Base-by-base conservation (phyloP, 2,888 invertebrate species). In the Parelbella ahira region DNA sequence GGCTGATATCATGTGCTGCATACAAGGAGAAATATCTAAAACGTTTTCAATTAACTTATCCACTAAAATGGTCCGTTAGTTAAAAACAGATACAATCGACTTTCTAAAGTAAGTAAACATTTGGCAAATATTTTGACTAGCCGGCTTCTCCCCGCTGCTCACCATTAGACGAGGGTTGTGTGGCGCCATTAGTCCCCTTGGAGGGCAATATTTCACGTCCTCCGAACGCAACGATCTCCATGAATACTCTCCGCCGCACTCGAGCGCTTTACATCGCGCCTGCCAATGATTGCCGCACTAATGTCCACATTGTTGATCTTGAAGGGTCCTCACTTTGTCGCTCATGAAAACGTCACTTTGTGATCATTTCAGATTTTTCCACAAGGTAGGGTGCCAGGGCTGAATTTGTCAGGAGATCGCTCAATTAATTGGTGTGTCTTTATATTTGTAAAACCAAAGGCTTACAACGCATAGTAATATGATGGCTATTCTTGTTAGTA, bases 171-270 rank as follows among this genome's bases (percentile, higher is more conserved):
- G 62, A 62, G 69, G 73, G 73, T 69, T 63, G 66, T 45, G 49
- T 51, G 53, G 52, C 54, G 53, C 72, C 70, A 75, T 78, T 77
- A 76, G 60, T 52, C 54, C 75, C 78, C 74, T 63, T 55, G 42
- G 47, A 60, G 60, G 51, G 65, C 63, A 51, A 78, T 79, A 78
- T 71, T 75, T 79, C 68, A 78, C 60, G 62, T 58, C 59, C 68
- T 68, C 68, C 47, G 55, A n/a, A n/a, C 55, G 47, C 54, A 47
- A 52, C 53, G 54, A 54, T 50, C 60, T 58, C 66, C 49, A 71
- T 69, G 72, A 72, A 74, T 71, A 47, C 50, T 49, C 52, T 48
- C 45, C 53, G 37, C 49, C 51, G 39, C 44, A 49, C 51, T 59
- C 50, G 49, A 58, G 56, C 50, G 65, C 54, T 59, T 62, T 60